phyloP scores from a whole-genome alignment of 2,888 invertebrate genomes.

The Pristionchus exspectatus region DNA sequence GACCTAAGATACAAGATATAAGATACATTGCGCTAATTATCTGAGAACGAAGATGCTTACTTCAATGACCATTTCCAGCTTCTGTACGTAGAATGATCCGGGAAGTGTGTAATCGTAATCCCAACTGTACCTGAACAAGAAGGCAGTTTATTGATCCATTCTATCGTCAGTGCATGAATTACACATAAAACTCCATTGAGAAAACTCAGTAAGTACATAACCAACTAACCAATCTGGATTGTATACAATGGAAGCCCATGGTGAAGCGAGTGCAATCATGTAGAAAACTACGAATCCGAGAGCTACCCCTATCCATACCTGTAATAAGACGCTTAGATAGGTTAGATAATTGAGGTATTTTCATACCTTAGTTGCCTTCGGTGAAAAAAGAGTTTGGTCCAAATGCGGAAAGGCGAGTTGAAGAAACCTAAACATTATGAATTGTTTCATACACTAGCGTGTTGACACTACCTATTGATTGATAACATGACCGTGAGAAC shows the following conservation, averaged over 20 bases:
- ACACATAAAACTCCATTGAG: not conserved
- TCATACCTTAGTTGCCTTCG: constrained; percentile 54
- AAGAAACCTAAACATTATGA: constrained; percentile 60
- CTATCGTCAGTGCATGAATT: too few species aligned
- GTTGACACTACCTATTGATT: constrained; percentile 55
- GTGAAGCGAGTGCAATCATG: constrained; percentile 64
- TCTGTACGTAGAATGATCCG: constrained; percentile 64
- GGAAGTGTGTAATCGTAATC: constrained; percentile 66
- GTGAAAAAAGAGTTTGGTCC: constrained; percentile 64
- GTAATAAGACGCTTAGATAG: too few species aligned
- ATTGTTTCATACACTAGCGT: too few species aligned
- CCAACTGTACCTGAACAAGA: constrained; percentile 64
- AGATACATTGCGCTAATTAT: not conserved
- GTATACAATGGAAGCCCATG: constrained; percentile 69
- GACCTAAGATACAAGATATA: constrained; percentile 54
- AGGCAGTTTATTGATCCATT: not conserved
- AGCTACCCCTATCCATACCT: constrained; percentile 66
- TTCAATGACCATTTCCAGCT: constrained; percentile 70
- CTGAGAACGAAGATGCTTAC: not conserved
- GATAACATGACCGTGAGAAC: constrained; percentile 70
- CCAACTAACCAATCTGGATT: constrained; percentile 65
- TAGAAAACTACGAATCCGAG: constrained; percentile 58
- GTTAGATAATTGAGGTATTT: too few species aligned
- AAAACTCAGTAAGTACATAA: too few species aligned
- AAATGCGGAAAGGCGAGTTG: constrained; percentile 63